These are phyloP conservation scores for Latrodectus elegans DNA, from an alignment of 2,888 invertebrate genomes.

Conservation along the genomic window DNA sequence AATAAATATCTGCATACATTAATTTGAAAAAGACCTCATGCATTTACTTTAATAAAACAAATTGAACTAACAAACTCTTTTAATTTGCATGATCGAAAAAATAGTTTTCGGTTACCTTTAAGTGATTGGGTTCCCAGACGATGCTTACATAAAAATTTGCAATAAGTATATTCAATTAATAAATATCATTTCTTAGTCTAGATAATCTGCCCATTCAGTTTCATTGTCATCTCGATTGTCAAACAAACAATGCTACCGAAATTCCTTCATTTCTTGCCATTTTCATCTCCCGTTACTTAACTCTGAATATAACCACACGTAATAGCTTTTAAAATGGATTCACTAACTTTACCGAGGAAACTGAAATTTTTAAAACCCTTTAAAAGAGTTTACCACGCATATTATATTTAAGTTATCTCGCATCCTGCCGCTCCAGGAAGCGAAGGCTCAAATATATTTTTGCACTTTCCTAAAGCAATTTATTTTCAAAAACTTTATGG, in stretches of 20 bases:
- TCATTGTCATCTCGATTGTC: conserved; percentile 11
- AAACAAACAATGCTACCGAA: conserved; percentile 10
- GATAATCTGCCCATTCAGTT: conserved; percentile 18
- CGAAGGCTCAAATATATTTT: conserved; percentile 29
- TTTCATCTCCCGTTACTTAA: conserved; percentile 30
- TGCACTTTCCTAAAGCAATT: conserved; percentile 35
- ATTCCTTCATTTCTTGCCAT: conserved; percentile 15
- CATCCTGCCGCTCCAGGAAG: conserved; percentile 30
- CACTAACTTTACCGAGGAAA: conserved; percentile 3
- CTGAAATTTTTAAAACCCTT: conserved; percentile 43
- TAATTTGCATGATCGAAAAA: too few relatives aligned
- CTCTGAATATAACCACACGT: background rate
- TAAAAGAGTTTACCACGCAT: conserved; percentile 51
- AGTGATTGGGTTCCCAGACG: too few relatives aligned
- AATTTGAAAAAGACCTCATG: too few relatives aligned
- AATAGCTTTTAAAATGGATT: conserved; percentile 26
- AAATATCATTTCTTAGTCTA: background rate
- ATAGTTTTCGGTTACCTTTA: too few relatives aligned
- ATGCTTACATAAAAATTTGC: too few relatives aligned
- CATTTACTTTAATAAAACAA: too few relatives aligned
- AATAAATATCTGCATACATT: too few relatives aligned
- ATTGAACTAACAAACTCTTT: too few relatives aligned
- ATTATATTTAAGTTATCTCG: conserved; percentile 59
- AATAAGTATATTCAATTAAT: too few relatives aligned
- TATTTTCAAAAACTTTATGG: conserved; percentile 49